phyloP scores from a whole-genome alignment of 1,140 invertebrate genomes.

The Solen grandis region DNA sequence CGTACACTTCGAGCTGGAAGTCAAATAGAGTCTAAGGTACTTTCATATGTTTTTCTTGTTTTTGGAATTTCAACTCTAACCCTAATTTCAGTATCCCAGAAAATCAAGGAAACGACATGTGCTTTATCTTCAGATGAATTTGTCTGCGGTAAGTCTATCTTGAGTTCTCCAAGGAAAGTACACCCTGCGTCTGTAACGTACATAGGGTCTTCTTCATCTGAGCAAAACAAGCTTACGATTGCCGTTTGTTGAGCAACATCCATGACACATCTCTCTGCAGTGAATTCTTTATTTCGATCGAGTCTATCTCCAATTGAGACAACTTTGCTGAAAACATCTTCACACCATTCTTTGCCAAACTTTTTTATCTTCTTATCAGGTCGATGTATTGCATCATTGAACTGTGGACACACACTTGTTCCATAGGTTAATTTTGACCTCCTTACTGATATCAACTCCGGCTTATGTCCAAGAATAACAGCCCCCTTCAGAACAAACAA shows the following conservation, averaged over 20 bases:
- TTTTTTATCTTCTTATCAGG: neutral
- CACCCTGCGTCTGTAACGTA: conserved; percentile 32
- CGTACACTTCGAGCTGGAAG: too few relatives aligned
- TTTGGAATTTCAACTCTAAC: too few relatives aligned
- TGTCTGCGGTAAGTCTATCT: too few relatives aligned
- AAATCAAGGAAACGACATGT: too few relatives aligned
- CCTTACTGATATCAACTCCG: conserved; percentile 32
- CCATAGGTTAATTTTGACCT: conserved; percentile 22
- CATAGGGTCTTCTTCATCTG: conserved; percentile 24
- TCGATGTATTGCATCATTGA: conserved; percentile 19
- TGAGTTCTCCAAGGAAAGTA: conserved; percentile 42
- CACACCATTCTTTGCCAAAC: conserved; percentile 24
- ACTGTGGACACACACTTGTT: conserved; percentile 21
- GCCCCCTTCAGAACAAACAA: conserved; percentile 35
- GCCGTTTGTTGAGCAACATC: conserved; percentile 20
- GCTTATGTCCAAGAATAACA: conserved; percentile 45
- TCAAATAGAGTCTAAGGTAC: too few relatives aligned
- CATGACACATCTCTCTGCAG: too few relatives aligned
- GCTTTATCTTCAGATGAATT: too few relatives aligned
- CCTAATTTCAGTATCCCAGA: too few relatives aligned
- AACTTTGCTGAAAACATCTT: conserved; percentile 32
- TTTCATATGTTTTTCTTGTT: too few relatives aligned
- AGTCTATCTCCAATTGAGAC: neutral
- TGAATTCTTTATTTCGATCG: conserved; percentile 17
- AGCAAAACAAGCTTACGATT: conserved; percentile 16